Conservation (phyloP, 2,113 vertebrate species). For the Amia ocellicauda region DNA sequence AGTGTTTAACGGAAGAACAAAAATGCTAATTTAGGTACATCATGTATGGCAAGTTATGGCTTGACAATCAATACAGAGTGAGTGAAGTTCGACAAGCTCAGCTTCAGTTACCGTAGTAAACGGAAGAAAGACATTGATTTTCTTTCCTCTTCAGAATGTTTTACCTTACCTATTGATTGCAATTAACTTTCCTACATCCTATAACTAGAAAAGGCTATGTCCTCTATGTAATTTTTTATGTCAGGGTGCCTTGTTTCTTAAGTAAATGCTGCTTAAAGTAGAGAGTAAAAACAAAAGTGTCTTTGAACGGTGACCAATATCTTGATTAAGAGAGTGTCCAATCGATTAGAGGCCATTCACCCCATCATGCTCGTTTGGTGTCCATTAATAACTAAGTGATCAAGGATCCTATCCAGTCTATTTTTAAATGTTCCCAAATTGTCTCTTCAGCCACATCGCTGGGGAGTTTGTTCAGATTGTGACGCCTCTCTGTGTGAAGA, state of each 20-base stretch:
- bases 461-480: too few relatives aligned
- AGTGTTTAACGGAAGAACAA: slow-evolving; percentile 53
- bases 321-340: too few relatives aligned
- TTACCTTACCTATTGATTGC: slow-evolving; percentile 43
- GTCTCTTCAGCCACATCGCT: too few relatives aligned
- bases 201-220: slow-evolving; percentile 35
- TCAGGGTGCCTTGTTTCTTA: not conserved
- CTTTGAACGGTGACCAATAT: too few relatives aligned
- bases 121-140: slow-evolving; percentile 41
- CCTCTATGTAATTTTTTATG: slow-evolving; percentile 17
- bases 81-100: slow-evolving; percentile 48
- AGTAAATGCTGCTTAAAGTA: not conserved
- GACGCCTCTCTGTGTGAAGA: too few relatives aligned
- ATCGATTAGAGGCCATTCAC: too few relatives aligned
- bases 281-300: too few relatives aligned
- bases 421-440: too few relatives aligned
- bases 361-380: too few relatives aligned
- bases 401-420: too few relatives aligned
- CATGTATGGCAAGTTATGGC: slow-evolving; percentile 52
- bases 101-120: slow-evolving; percentile 40
- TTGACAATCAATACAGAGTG: slow-evolving; percentile 52
- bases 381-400: too few relatives aligned
- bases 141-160: slow-evolving; percentile 30
- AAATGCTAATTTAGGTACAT: slow-evolving; percentile 57
- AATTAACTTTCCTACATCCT: slow-evolving; percentile 38